phyloP scores from a whole-genome alignment of 2,888 invertebrate genomes.

The Drosophila demipolita region DNA sequence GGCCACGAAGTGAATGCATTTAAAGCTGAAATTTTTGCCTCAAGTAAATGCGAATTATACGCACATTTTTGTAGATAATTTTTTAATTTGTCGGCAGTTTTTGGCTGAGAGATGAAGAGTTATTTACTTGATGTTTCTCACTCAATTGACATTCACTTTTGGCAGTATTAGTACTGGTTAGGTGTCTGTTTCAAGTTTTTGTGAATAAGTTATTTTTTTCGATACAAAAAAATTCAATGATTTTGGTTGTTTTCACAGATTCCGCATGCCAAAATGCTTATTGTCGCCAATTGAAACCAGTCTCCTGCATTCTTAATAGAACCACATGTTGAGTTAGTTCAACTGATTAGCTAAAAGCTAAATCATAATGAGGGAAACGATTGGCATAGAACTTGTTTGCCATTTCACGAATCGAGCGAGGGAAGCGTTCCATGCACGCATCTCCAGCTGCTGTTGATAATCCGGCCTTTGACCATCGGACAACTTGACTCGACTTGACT shows the following conservation, averaged over 20 bases:
- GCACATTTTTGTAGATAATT: background rate
- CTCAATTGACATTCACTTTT: background rate
- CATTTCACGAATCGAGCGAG: constrained; percentile 21
- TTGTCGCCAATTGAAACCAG: constrained; percentile 37
- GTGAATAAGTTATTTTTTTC: background rate
- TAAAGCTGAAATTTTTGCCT: background rate
- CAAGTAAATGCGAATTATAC: background rate
- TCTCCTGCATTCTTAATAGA: constrained; percentile 16
- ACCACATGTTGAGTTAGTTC: constrained; percentile 26
- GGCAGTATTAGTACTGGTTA: constrained; percentile 3
- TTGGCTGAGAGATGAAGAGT: background rate
- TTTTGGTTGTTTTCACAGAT: constrained; percentile 8
- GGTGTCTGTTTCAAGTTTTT: background rate
- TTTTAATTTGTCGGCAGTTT: background rate
- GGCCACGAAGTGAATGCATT: background rate
- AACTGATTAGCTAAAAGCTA: constrained; percentile 13
- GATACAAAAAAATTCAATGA: background rate
- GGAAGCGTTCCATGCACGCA: constrained; percentile 14
- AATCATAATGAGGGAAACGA: constrained; percentile 7
- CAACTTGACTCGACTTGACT: constrained; percentile 61
- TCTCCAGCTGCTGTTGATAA: constrained; percentile 18
- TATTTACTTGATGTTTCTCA: background rate
- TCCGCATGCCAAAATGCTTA: constrained; percentile 17
- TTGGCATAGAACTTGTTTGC: constrained; percentile 60
- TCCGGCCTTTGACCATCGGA: constrained; percentile 38